Conservation (phyloP, 2,888 invertebrate genomes). For the Mesorhabditis spiculigera region DNA sequence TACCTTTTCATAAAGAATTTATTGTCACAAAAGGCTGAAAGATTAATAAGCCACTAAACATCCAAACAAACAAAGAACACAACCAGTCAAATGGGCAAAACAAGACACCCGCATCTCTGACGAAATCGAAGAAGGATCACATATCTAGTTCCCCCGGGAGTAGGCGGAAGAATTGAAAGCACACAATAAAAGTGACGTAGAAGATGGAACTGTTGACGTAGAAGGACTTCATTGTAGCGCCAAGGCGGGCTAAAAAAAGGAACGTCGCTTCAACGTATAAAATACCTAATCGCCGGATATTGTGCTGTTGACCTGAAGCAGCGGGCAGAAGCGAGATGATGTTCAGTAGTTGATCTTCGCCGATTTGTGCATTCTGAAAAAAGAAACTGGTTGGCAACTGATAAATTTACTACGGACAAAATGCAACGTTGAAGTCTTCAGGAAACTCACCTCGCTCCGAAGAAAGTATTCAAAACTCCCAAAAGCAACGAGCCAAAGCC, state of each 20-base stretch:
- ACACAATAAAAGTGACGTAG: background rate
- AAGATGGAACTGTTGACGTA: background rate
- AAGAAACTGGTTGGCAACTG: background rate
- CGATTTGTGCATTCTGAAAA: background rate
- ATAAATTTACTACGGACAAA: background rate
- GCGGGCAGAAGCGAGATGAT: background rate
- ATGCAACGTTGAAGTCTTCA: background rate
- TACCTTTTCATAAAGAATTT: too few species aligned
- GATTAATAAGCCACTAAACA: too few species aligned
- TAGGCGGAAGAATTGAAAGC: background rate
- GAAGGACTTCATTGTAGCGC: too few species aligned
- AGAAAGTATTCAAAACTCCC: background rate
- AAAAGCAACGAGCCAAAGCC: background rate
- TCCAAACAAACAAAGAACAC: too few species aligned
- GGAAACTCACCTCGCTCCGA: background rate
- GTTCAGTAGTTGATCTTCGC: conserved; percentile 4
- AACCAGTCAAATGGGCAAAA: too few species aligned
- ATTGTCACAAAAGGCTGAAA: too few species aligned
- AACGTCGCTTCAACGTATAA: too few species aligned
- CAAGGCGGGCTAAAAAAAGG: too few species aligned
- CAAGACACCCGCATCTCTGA: too few species aligned
- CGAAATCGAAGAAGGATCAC: too few species aligned
- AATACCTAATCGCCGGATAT: too few species aligned
- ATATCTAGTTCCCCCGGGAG: background rate
- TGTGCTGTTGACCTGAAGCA: background rate